Evolutionary conservation across 2,797 vertebrate species (phyloP).

Genomic region (Cryptoblepharus egeriae): DNA sequence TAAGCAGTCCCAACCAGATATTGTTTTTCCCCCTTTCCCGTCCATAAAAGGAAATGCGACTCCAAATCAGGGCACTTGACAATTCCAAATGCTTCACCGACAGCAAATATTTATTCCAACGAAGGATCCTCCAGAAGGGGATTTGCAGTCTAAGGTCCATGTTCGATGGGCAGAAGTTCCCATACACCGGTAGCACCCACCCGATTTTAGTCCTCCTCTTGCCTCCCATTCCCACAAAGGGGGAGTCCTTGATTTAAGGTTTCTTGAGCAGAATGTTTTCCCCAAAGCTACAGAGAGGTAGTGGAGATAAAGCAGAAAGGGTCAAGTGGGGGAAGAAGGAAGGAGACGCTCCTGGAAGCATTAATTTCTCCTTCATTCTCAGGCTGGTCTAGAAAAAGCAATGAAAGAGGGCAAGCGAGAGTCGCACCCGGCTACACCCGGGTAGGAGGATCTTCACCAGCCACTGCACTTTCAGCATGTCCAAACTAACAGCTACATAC

Average conservation of each 20-base stretch:
- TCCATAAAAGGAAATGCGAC: conserved; percentile 3
- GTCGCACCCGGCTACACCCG: too few species aligned
- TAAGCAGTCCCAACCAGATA: conserved; percentile 33
- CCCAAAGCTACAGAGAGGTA: neutral
- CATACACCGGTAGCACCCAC: neutral
- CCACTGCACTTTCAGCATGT: neutral
- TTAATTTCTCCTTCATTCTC: neutral
- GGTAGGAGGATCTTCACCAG: too few species aligned
- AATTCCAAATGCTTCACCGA: neutral
- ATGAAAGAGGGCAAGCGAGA: too few species aligned
- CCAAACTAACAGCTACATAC: neutral
- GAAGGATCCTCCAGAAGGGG: too few species aligned
- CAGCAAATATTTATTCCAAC: neutral
- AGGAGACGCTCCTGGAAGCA: neutral
- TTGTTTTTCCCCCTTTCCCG: conserved; percentile 43
- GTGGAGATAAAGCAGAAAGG: neutral
- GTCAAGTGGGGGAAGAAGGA: neutral
- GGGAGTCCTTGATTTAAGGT: too few species aligned
- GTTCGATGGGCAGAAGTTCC: neutral
- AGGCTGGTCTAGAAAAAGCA: neutral
- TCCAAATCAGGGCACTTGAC: neutral
- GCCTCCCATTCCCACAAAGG: neutral
- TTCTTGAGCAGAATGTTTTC: neutral
- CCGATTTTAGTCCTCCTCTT: too few species aligned
- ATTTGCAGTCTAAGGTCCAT: neutral